Evolutionary conservation across 2,113 vertebrate genomes (phyloP), one percentile per base, ranked within the genome.

Genomic region (Leptobrachium ailaonicum): DNA sequence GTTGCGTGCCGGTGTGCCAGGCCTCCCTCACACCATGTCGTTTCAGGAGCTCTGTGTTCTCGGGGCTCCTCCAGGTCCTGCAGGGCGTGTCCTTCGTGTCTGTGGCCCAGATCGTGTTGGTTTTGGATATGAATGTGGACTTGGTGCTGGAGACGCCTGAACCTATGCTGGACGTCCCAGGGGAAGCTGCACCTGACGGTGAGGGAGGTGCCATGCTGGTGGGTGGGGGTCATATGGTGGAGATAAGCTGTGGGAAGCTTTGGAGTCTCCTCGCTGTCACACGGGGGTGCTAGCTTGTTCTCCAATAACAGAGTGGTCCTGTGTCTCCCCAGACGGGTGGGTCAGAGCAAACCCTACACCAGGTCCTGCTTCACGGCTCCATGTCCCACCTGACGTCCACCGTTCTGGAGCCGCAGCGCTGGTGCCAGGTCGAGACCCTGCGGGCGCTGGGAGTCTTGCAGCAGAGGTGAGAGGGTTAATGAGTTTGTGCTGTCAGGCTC

Each of bases 321-420:
- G 11, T 66, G 1, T 66, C 73, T 79, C 45, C 63, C 0, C 44
- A 79, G 77, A 66, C 58, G 2, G 69, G 50, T 44, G 60, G 13
- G 32, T 20, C 40, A 0, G 41, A 66, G 58, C 69, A 14, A 2
- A 1, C 44, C 40, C 77, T 47, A 10, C 77, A 69, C 13, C 14
- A 13, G 2, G 69, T 72, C 1, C 70, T 79, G 62, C 69, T 42
- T 44, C 9, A 41, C 3, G 69, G 69, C 2, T 3, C 45, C 41
- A 63, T 13, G 1, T 66, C 77, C 53, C 69, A 54, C 71, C 41
- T 79, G 58, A 13, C 8, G 0, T 6, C 69, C 2, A 6, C 56
- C 6, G 54, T 79, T 60, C 60, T 79, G 41, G 77, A 73, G 60
- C 32, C 72, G 70, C 69, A 79, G 45, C 42, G 32, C n/a, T 79